Evolutionary conservation across 2,888 invertebrate species (phyloP).

Genomic region (Lithophane leautieri): DNA sequence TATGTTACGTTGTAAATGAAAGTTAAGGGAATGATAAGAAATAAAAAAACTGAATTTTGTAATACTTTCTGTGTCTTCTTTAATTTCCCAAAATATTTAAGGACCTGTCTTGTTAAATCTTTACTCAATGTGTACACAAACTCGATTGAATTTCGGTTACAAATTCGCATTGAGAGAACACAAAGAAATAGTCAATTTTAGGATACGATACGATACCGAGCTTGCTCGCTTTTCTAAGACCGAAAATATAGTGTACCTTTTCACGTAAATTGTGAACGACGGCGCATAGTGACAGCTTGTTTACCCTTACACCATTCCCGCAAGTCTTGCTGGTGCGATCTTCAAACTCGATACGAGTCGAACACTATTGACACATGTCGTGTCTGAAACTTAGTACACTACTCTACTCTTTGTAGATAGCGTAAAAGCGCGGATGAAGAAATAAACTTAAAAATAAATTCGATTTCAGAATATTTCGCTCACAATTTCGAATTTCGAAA

Average conservation of each 20-base stretch:
- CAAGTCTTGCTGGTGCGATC: constrained; percentile 43
- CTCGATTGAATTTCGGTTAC: constrained; percentile 13
- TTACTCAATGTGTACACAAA: neutral
- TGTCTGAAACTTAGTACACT: constrained; percentile 40
- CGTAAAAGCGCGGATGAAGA: constrained; percentile 18
- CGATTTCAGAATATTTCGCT: constrained; percentile 23
- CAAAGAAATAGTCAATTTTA: constrained; percentile 44
- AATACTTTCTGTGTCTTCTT: constrained; percentile 50
- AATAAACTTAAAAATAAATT: constrained; percentile 24
- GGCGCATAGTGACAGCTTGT: constrained; percentile 53
- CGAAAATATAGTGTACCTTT: constrained; percentile 52
- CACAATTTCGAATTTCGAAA: constrained; percentile 21
- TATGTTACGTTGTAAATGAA: constrained; percentile 40
- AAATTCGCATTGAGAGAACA: constrained; percentile 18
- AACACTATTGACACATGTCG: constrained; percentile 60
- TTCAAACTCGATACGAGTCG: constrained; percentile 49
- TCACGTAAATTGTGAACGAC: constrained; percentile 49
- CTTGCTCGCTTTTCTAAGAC: constrained; percentile 28
- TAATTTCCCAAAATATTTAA: constrained; percentile 46
- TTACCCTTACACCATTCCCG: constrained; percentile 36
- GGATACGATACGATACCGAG: constrained; percentile 17
- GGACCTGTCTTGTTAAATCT: constrained; percentile 3
- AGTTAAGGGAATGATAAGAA: constrained; percentile 29
- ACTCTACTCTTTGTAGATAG: constrained; percentile 21
- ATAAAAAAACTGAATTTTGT: constrained; percentile 57